A percentile compares a stretch with the other conserved stretches of the same genome.
Evolutionary conservation across 2,797 vertebrate genomes (phyloP).

Genomic region (Lagocephalus sceleratus): DNA sequence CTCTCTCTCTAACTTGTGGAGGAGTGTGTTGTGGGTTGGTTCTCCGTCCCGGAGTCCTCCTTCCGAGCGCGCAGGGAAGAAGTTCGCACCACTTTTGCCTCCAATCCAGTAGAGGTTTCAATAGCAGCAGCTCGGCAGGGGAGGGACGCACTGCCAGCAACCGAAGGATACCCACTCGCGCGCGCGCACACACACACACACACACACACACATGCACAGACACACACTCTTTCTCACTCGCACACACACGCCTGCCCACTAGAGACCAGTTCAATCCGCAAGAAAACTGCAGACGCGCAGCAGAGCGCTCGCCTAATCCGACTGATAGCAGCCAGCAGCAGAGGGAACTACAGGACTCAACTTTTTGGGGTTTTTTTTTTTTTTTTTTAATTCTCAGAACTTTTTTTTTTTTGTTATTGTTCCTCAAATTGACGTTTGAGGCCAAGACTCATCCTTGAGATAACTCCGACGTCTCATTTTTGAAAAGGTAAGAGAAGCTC

Average conservation of each 20-base stretch:
- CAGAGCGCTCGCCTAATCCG: conserved; percentile 58
- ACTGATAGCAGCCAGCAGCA: conserved; percentile 52
- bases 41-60: conserved; percentile 60
- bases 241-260: conserved; percentile 60
- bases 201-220: conserved; percentile 12
- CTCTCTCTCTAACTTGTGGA: conserved; percentile 24
- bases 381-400: conserved; percentile 22
- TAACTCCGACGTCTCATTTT: conserved; percentile 26
- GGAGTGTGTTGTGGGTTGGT: conserved; percentile 65
- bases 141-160: conserved; percentile 48
- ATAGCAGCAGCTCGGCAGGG: conserved; percentile 63
- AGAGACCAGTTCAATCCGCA: conserved; percentile 67
- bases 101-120: conserved; percentile 75
- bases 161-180: conserved; percentile 52
- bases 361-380: conserved; percentile 42
- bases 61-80: conserved; percentile 46
- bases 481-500: conserved; percentile 58
- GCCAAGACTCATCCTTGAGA: conserved; percentile 36
- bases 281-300: conserved; percentile 66
- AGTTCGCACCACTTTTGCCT: conserved; percentile 67
- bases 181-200: conserved; percentile 65
- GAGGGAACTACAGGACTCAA: conserved; percentile 64
- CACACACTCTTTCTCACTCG: conserved; percentile 36
- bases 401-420: conserved; percentile 29
- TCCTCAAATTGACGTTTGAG: conserved; percentile 18